Evolutionary conservation across 2,113 vertebrate genomes (phyloP).

Genomic region (Brachypteracias leptosomus): DNA sequence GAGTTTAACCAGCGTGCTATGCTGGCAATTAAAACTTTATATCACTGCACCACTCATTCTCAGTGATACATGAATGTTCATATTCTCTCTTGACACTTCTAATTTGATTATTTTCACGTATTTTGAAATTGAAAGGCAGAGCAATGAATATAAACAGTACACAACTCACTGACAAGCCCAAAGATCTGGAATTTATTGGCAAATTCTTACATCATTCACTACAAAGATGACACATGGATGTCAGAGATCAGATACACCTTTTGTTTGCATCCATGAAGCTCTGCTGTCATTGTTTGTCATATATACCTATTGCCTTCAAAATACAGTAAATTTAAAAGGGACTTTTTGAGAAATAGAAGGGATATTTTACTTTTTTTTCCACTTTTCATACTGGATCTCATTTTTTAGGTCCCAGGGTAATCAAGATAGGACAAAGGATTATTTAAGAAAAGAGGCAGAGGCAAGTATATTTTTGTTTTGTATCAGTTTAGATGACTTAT

Average conservation of each 20-base stretch:
- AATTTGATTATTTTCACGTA: conserved; percentile 39
- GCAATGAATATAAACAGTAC: neutral
- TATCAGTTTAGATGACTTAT: neutral
- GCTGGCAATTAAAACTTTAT: neutral
- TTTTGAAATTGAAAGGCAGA: conserved; percentile 43
- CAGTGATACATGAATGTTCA: neutral
- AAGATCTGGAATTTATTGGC: neutral
- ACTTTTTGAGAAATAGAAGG: neutral
- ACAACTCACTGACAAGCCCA: neutral
- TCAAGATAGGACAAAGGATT: neutral
- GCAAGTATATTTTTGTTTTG: neutral
- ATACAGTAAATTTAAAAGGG: neutral
- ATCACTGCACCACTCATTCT: neutral
- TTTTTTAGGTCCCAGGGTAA: neutral
- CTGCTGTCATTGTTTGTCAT: neutral
- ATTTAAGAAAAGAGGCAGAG: neutral
- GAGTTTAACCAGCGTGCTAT: neutral
- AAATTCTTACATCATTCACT: neutral
- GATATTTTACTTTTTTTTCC: neutral
- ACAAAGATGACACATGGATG: neutral
- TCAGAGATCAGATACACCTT: neutral
- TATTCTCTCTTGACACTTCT: neutral
- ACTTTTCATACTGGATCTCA: neutral
- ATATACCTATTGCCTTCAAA: neutral
- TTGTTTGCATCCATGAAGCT: neutral